These are phyloP conservation scores for Drosophila birchii DNA, from an alignment of 2,888 invertebrate species.

Conservation along the genomic window DNA sequence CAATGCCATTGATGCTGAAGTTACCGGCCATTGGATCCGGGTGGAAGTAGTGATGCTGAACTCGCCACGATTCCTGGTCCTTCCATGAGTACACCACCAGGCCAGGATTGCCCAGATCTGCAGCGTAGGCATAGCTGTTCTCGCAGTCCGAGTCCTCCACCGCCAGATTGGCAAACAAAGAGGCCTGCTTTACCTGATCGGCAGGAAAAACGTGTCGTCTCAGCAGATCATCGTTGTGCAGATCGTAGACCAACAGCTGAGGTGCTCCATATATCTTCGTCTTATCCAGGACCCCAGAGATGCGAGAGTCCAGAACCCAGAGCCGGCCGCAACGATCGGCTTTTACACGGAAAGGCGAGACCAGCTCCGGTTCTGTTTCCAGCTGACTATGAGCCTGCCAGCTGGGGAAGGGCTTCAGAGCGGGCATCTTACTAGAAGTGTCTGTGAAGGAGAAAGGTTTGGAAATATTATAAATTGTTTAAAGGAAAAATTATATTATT, in stretches of 20 bases:
- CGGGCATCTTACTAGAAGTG: constrained; percentile 88
- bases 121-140: constrained; percentile 90
- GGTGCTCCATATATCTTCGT: constrained; percentile 86
- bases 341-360: constrained; percentile 90
- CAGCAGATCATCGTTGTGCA: constrained; percentile 89
- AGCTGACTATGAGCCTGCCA: constrained; percentile 91
- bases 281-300: constrained; percentile 87
- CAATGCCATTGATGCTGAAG: constrained; percentile 89
- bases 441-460: constrained; percentile 86
- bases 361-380: constrained; percentile 87
- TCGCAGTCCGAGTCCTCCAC: constrained; percentile 91
- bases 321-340: constrained; percentile 91
- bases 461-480: neutral
- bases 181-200: constrained; percentile 88
- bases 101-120: constrained; percentile 89
- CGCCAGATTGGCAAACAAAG: constrained; percentile 91
- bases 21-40: constrained; percentile 90
- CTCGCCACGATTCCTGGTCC: constrained; percentile 89
- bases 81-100: constrained; percentile 91
- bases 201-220: constrained; percentile 88
- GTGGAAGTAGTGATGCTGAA: constrained; percentile 89
- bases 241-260: constrained; percentile 89
- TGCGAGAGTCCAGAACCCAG: constrained; percentile 92
- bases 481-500: neutral
- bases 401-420: constrained; percentile 91